Conservation (phyloP, 1,140 invertebrate species). For the Drosophila lacertosa region DNA sequence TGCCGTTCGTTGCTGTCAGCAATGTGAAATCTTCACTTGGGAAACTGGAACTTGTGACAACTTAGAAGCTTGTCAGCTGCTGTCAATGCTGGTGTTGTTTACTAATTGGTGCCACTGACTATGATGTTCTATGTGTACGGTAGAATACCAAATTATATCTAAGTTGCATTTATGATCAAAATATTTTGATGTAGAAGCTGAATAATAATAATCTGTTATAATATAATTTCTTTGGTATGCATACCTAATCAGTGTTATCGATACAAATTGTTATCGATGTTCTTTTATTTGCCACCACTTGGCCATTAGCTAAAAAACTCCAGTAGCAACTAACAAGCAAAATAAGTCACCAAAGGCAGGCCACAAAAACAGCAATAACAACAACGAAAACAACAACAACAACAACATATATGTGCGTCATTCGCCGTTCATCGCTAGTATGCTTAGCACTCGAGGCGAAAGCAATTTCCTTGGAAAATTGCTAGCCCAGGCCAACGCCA, state of each 20-base stretch:
- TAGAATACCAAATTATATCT: not conserved
- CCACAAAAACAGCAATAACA: constrained; percentile 6
- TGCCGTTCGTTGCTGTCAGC: constrained; percentile 19
- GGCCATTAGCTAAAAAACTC: not conserved
- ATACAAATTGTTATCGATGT: constrained; percentile 1
- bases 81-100: constrained; percentile 27
- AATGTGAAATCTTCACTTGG: constrained; percentile 19
- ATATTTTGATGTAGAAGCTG: too few relatives aligned
- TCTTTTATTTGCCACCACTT: not conserved
- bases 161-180: not conserved
- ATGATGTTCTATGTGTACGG: not conserved
- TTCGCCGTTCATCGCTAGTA: constrained; percentile 38
- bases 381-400: constrained; percentile 22
- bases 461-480: constrained; percentile 82
- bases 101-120: constrained; percentile 33
- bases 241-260: not conserved
- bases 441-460: constrained; percentile 69
- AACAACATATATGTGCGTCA: constrained; percentile 22
- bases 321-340: constrained; percentile 27
- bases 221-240: too few relatives aligned
- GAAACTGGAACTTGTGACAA: constrained; percentile 10
- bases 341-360: constrained; percentile 21
- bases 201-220: too few relatives aligned
- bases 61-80: constrained; percentile 32
- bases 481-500: constrained; percentile 31